Base-by-base conservation (phyloP, 2,797 vertebrate genomes). In the Microchirus variegatus region DNA sequence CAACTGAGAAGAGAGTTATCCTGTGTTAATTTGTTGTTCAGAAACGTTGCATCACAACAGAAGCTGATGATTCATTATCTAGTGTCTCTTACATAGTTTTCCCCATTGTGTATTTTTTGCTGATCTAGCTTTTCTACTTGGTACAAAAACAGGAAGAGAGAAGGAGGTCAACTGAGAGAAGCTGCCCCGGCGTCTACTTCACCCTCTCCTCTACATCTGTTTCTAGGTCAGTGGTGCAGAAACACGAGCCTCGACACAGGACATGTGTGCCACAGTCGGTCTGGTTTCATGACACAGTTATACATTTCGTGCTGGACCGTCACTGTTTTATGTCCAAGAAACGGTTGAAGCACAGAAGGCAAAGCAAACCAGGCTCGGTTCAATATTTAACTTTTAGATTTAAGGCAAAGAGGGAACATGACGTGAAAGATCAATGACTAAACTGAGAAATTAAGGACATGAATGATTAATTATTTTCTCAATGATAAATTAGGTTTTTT, bases 1-100 rank as follows among this genome's bases (percentile, higher is more conserved):
- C 64, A 91, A 66, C 92, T 93, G 69, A 67, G 41, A 58, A 65
- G 17, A 54, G 11, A 71, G 53, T 60, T 14, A 67, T 40, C n/a
- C 4, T 51, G 18, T 17, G 35, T 43, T 56, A 5, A 57, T 18
- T 73, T 11, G 22, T 52, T 16, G 0, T 8, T 10, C 11, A 13
- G n/a, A n/a, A n/a, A n/a, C n/a, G n/a, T 31, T 31, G 31, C 31
- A 31, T 31, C 31, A 31, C 31, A 31, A 6, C 7, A 31, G 31
- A 31, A 31, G 5, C 31, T 31, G 31, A 5, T 31, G 31, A 31
- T 31, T 31, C 31, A 31, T 31, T 31, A 40, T 49, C 40, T 26
- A 15, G 11, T 36, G n/a, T n/a, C 12, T 63, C 11, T 17, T 2
- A 5, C 13, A 5, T 15, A 18, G 2, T 19, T 36, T 36, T 37